phyloP scores from a whole-genome alignment of 2,113 vertebrate genomes.

The Tamias sibiricus region DNA sequence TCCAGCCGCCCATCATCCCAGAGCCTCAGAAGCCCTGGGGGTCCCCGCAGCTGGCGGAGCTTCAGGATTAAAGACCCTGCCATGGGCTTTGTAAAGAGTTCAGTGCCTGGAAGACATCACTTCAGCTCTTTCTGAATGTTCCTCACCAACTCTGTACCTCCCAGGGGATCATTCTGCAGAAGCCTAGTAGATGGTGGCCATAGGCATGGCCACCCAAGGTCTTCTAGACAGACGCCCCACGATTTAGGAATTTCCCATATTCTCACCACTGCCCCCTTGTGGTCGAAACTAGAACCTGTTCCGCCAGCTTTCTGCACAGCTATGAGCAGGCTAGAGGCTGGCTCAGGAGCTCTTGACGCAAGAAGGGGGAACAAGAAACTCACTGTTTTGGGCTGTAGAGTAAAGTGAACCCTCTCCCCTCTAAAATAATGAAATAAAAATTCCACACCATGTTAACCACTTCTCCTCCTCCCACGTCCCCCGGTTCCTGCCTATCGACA shows the following conservation, averaged over 20 bases:
- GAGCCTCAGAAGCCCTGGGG: background rate
- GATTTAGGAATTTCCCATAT: background rate
- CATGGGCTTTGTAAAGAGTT: slow-evolving; percentile 28
- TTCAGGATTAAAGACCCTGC: background rate
- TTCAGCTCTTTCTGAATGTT: background rate
- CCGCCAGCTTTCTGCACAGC: background rate
- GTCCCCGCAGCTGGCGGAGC: background rate
- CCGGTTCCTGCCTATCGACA: background rate
- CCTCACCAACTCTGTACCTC: background rate
- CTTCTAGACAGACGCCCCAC: background rate
- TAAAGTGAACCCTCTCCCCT: background rate
- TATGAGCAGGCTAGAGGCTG: background rate
- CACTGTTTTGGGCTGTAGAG: background rate
- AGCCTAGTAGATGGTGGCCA: background rate
- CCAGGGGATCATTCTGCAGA: background rate
- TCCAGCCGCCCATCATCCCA: background rate
- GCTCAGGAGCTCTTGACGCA: background rate
- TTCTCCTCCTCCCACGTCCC: background rate
- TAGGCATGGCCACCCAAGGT: background rate
- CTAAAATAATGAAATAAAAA: background rate
- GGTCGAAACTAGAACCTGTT: background rate
- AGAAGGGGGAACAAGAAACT: background rate
- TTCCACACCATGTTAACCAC: background rate
- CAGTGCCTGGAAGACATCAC: background rate
- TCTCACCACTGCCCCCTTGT: background rate